phyloP scores from a whole-genome alignment of 2,888 invertebrate species.

The Chalcis sispes region DNA sequence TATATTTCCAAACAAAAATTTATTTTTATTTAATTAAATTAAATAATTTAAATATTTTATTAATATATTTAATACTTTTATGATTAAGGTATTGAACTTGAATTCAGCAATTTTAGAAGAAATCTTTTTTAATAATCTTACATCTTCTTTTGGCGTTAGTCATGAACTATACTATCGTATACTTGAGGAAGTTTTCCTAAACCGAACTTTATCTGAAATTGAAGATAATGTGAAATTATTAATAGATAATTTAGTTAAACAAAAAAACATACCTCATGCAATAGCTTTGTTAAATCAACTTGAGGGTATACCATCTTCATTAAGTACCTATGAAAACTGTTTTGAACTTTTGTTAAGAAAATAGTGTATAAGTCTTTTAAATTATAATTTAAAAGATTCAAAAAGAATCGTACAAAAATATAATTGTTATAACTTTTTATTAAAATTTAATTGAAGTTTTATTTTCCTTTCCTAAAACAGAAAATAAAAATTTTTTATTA shows the following conservation, averaged over 20 bases:
- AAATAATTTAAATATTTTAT: constrained; percentile 13
- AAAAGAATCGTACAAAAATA: constrained; percentile 29
- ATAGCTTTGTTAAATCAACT: constrained; percentile 70
- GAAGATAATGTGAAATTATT: constrained; percentile 66
- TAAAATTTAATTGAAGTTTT: not conserved
- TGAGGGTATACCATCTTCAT: constrained; percentile 68
- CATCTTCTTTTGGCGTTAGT: constrained; percentile 68
- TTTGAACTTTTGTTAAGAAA: constrained; percentile 63
- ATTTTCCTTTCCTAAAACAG: no score
- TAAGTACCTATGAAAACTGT: constrained; percentile 70
- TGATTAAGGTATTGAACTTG: constrained; percentile 64
- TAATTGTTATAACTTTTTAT: constrained; percentile 23
- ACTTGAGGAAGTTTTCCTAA: constrained; percentile 69
- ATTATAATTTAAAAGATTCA: constrained; percentile 18
- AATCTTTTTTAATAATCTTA: constrained; percentile 71
- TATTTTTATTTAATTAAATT: constrained; percentile 3
- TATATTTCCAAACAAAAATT: constrained; percentile 13
- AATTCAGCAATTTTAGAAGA: constrained; percentile 68
- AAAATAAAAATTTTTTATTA: no score
- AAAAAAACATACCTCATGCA: constrained; percentile 70
- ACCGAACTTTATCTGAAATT: constrained; percentile 66
- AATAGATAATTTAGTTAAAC: constrained; percentile 66
- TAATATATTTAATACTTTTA: constrained; percentile 32
- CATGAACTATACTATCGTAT: constrained; percentile 69
- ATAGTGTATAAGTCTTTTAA: constrained; percentile 46